phyloP scores from a whole-genome alignment of 2,888 invertebrate species.

The Campopleginae sp. region DNA sequence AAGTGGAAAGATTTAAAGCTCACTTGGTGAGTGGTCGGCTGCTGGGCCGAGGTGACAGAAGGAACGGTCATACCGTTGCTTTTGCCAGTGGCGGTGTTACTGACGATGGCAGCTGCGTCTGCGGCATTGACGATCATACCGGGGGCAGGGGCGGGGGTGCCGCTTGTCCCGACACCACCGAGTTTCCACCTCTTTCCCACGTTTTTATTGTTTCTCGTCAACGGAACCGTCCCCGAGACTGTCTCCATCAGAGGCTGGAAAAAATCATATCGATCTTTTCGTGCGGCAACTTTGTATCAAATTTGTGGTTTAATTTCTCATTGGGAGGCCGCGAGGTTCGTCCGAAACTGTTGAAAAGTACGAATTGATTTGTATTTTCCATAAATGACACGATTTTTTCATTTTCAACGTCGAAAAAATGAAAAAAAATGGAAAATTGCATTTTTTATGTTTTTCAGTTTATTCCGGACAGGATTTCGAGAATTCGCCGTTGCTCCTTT shows the following conservation, averaged over 20 bases:
- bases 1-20: constrained; percentile 61
- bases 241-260: constrained; percentile 57
- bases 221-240: constrained; percentile 47
- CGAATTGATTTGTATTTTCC: background rate
- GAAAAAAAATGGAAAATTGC: background rate
- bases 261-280: constrained; percentile 2
- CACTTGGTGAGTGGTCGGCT: constrained; percentile 77
- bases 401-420: background rate
- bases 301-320: background rate
- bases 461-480: background rate
- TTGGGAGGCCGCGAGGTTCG: background rate
- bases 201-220: constrained; percentile 55
- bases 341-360: background rate
- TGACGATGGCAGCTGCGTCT: constrained; percentile 63
- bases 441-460: background rate
- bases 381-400: background rate
- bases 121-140: constrained; percentile 52
- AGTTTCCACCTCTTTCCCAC: constrained; percentile 58
- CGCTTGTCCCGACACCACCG: constrained; percentile 56
- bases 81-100: constrained; percentile 53
- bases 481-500: background rate
- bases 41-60: constrained; percentile 69
- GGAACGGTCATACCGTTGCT: constrained; percentile 67
- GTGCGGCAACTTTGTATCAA: background rate
- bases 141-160: constrained; percentile 58